Evolutionary conservation across 2,797 vertebrate genomes (phyloP), one percentile per base, ranked within the genome.

Genomic region (Phrynocephalus vlangalii): DNA sequence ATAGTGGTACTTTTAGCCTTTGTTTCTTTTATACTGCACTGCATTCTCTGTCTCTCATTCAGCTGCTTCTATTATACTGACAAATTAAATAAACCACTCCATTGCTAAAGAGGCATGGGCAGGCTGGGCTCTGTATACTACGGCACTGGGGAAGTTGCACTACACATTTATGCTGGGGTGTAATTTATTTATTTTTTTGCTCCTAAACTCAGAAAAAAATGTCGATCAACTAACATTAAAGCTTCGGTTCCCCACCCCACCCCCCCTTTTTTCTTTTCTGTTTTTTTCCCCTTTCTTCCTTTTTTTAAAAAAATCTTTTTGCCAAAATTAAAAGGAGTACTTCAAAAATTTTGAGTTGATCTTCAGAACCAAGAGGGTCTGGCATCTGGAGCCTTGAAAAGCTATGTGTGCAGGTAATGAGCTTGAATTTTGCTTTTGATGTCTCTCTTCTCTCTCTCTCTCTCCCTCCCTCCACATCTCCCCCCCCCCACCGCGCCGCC

Each of bases 41-140:
- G 96, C 97, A 97, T 97, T 97, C 97, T 97, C 96, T 96, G 97
- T 97, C 97, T 97, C 97, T 98, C 96, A 97, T 98, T 98, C 98
- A 98, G 97, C 98, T 97, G 97, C 96, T 97, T 97, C 98, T 95
- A 98, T 99, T 98, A 98, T 98, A 97, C 97, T 97, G 97, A 97
- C 98, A 98, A 99, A 99, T 99, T 98, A 99, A 99, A 99, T 99
- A 98, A 99, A 98, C 97, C 98, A 97, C 97, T 97, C 97, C 97
- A 97, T 96, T 94, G 97, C 97, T 97, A 97, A 96, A 97, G 96
- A 97, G 97, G 96, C 97, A 96, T 91, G 93, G 97, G 96, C 96
- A 96, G 96, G 94, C 96, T 96, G 96, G 96, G 94, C 94, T 96
- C 92, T 93, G 48, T 95, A 96, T 96, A 95, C 94, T 93, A 95